Evolutionary conservation across 2,888 invertebrate genomes (phyloP).

Genomic region (Darwinula stevensoni): DNA sequence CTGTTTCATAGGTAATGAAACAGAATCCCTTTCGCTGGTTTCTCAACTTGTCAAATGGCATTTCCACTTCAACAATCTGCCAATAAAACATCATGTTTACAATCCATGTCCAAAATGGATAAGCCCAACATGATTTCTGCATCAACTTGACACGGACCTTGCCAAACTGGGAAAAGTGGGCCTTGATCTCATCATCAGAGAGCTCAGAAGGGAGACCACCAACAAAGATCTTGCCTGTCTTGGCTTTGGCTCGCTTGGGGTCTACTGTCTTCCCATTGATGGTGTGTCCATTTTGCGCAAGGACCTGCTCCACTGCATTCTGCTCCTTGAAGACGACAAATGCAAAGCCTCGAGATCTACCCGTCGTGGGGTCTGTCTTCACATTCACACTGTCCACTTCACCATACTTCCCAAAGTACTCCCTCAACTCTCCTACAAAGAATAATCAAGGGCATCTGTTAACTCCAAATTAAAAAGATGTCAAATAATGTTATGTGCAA

Average conservation of each 20-base stretch:
- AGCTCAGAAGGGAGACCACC: slow-evolving; percentile 77
- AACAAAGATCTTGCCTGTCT: slow-evolving; percentile 85
- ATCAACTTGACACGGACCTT: no score
- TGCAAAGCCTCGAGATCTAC: slow-evolving; percentile 80
- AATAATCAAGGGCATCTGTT: no score
- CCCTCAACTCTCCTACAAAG: slow-evolving; percentile 65
- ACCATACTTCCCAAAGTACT: slow-evolving; percentile 75
- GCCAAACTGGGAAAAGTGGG: slow-evolving; percentile 72
- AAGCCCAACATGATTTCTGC: no score
- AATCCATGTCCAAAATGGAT: no score
- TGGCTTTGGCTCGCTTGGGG: slow-evolving; percentile 78
- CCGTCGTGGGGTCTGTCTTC: slow-evolving; percentile 83
- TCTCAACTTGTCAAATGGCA: slow-evolving; percentile 91
- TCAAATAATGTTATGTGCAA: no score
- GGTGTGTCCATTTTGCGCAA: slow-evolving; percentile 55
- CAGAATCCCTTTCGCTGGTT: slow-evolving; percentile 90
- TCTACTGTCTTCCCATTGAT: slow-evolving; percentile 87
- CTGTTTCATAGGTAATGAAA: slow-evolving; percentile 88
- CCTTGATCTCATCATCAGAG: slow-evolving; percentile 74
- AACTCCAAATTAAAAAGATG: no score
- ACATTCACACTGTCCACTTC: slow-evolving; percentile 87
- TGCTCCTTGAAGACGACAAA: slow-evolving; percentile 76
- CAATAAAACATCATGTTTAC: no score
- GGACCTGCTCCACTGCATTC: slow-evolving; percentile 49
- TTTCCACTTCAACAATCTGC: slow-evolving; percentile 81